A percentile compares a stretch with the other conserved stretches of the same genome.
Evolutionary conservation across 2,888 invertebrate species (phyloP).

Genomic region (Dyspetes luteomarginatus): DNA sequence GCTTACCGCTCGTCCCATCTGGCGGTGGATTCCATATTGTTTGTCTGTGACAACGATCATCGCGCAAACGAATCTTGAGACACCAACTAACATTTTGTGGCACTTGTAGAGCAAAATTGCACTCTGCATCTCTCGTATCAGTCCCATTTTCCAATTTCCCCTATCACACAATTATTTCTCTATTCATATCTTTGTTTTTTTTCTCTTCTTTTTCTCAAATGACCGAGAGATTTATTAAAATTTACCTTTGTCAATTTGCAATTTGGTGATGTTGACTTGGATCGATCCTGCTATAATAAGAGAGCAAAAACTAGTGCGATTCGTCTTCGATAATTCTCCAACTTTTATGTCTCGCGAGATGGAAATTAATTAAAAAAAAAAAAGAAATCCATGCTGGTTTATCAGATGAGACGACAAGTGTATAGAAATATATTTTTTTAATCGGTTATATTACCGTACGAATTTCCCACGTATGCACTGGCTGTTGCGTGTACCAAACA

Average conservation of each 20-base stretch:
- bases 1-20: neutral
- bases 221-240: neutral
- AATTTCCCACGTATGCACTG: slow-evolving; percentile 58
- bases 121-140: slow-evolving; percentile 55
- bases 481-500: slow-evolving; percentile 50
- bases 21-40: slow-evolving; percentile 68
- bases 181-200: no score
- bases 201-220: no score
- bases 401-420: neutral
- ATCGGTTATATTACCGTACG: slow-evolving; percentile 61
- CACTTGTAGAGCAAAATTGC: slow-evolving; percentile 57
- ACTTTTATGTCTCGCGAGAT: neutral
- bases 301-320: neutral
- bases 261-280: slow-evolving; percentile 7
- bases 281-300: slow-evolving; percentile 45
- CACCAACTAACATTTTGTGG: slow-evolving; percentile 61
- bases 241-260: slow-evolving; percentile 61
- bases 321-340: neutral
- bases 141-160: slow-evolving; percentile 35
- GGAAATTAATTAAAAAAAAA: slow-evolving; percentile 12
- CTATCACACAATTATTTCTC: slow-evolving; percentile 6
- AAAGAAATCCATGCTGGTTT: slow-evolving; percentile 6
- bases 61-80: slow-evolving; percentile 57
- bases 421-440: slow-evolving; percentile 36
- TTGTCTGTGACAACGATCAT: slow-evolving; percentile 66